phyloP scores from a whole-genome alignment of 1,140 invertebrate species.

The Atopsyche davidsoni region DNA sequence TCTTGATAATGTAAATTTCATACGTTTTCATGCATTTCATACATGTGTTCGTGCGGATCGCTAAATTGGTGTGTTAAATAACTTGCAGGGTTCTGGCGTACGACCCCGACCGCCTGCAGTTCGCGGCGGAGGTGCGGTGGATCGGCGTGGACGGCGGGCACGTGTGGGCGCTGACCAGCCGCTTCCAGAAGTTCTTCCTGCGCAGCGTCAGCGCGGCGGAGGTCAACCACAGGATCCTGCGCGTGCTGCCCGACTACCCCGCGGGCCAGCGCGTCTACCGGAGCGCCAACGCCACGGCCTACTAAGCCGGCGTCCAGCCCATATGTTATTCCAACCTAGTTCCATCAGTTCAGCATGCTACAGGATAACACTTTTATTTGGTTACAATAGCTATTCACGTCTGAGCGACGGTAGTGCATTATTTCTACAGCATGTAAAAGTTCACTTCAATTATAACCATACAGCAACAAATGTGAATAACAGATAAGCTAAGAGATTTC shows the following conservation, averaged over 20 bases:
- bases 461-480: too few species aligned
- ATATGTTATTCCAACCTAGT: too few species aligned
- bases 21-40: too few species aligned
- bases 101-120: slow-evolving; percentile 64
- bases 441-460: too few species aligned
- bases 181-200: slow-evolving; percentile 73
- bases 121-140: slow-evolving; percentile 64
- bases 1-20: too few species aligned
- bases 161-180: slow-evolving; percentile 63
- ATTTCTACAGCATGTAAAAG: too few species aligned
- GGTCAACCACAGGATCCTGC: slow-evolving; percentile 58
- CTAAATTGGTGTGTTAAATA: slow-evolving; percentile 5
- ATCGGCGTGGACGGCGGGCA: slow-evolving; percentile 56
- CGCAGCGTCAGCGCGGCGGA: slow-evolving; percentile 53
- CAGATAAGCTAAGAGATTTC: too few species aligned
- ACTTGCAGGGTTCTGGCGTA: slow-evolving; percentile 59
- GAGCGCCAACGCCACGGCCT: slow-evolving; percentile 15
- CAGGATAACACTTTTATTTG: too few species aligned
- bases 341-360: too few species aligned
- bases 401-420: too few species aligned
- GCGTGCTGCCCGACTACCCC: slow-evolving; percentile 35
- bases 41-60: background rate
- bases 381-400: too few species aligned
- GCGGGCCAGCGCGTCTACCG: slow-evolving; percentile 14
- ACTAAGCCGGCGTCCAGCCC: too few species aligned